Conservation (phyloP, 2,113 vertebrate genomes). For the Pogona vitticeps region DNA sequence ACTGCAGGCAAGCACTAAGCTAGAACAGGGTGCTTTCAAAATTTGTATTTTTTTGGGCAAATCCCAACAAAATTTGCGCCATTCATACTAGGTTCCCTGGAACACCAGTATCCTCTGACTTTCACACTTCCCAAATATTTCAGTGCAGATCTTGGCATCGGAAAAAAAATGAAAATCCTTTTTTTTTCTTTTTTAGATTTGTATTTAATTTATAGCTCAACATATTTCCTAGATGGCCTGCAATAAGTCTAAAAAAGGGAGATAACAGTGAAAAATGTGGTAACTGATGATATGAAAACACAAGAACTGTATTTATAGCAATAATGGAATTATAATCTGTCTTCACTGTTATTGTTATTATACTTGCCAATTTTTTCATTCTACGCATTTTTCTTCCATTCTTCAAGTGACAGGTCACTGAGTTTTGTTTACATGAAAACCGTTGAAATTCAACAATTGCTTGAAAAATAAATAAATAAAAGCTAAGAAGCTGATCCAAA, state of each 20-base stretch:
- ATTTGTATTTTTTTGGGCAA: background rate
- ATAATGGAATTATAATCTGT: too few relatives aligned
- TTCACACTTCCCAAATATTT: background rate
- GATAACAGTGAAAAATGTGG: too few relatives aligned
- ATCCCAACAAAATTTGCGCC: background rate
- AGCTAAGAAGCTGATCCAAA: background rate
- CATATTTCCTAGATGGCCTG: too few relatives aligned
- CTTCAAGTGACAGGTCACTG: background rate
- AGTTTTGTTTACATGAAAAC: background rate
- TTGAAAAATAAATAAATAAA: background rate
- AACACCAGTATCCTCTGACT: background rate
- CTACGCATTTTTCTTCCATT: background rate
- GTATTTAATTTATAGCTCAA: too few relatives aligned
- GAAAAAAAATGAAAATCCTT: too few relatives aligned
- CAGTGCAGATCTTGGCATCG: background rate
- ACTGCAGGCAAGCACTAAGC: background rate
- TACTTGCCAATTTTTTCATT: background rate
- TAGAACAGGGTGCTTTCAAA: background rate
- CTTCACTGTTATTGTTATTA: background rate
- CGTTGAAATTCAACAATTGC: background rate
- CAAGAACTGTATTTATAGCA: too few relatives aligned
- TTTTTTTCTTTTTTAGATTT: too few relatives aligned
- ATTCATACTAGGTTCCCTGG: too few relatives aligned
- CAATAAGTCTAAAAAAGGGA: too few relatives aligned
- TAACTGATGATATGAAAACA: background rate